A percentile compares a stretch with the other conserved stretches of the same genome.
phyloP scores from a whole-genome alignment of 2,888 invertebrate species.

The Unio delphinus region DNA sequence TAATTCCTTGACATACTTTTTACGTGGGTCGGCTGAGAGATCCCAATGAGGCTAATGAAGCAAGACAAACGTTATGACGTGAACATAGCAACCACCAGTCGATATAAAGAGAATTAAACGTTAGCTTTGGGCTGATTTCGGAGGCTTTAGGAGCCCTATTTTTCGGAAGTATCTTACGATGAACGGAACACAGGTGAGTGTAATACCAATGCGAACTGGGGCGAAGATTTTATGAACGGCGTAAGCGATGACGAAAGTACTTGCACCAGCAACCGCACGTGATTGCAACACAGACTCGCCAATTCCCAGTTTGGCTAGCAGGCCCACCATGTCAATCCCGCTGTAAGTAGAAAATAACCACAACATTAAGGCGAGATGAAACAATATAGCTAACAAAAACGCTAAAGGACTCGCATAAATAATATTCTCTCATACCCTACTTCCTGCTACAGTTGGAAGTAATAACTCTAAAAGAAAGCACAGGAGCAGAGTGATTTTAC shows the following conservation, averaged over 20 bases:
- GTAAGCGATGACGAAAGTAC: constrained; percentile 92
- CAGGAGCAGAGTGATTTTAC: too few relatives aligned
- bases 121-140: constrained; percentile 20
- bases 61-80: too few relatives aligned
- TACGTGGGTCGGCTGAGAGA: too few relatives aligned
- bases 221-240: constrained; percentile 94
- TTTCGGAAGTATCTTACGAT: constrained; percentile 86
- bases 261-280: constrained; percentile 81
- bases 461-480: neutral
- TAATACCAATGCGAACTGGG: constrained; percentile 86
- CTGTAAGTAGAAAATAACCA: constrained; percentile 76
- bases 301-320: constrained; percentile 77
- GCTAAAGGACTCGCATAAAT: neutral
- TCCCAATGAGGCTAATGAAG: too few relatives aligned
- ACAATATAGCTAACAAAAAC: neutral
- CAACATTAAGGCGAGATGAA: neutral
- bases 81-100: too few relatives aligned
- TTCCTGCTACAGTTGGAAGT: too few relatives aligned
- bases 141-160: constrained; percentile 80
- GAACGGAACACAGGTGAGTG: constrained; percentile 86
- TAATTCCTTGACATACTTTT: too few relatives aligned
- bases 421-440: too few relatives aligned
- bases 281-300: constrained; percentile 64
- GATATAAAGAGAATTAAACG: too few relatives aligned
- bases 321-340: constrained; percentile 83